phyloP scores from a whole-genome alignment of 2,113 vertebrate genomes.

The Thamnophis sirtalis region DNA sequence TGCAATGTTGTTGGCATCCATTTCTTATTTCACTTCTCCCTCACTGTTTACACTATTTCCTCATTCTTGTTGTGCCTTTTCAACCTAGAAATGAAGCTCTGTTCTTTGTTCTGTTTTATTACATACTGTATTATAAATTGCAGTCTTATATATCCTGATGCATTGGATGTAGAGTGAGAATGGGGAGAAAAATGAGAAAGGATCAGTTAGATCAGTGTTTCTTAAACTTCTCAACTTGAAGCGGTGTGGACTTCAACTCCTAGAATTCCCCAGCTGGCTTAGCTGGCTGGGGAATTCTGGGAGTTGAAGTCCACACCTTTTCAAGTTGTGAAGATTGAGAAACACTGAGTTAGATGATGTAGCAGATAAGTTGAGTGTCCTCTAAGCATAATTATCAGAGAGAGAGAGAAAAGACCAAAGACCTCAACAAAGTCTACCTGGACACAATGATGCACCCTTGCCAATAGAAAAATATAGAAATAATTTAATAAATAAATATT shows the following conservation, averaged over 20 bases:
- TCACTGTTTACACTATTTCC: background rate
- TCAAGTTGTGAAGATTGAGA: too few relatives aligned
- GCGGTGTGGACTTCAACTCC: too few relatives aligned
- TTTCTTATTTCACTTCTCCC: background rate
- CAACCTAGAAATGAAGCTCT: background rate
- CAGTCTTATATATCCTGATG: background rate
- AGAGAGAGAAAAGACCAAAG: background rate
- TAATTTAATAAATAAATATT: background rate
- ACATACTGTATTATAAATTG: background rate
- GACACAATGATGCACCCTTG: background rate
- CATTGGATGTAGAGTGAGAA: background rate
- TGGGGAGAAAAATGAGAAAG: background rate
- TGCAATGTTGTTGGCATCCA: too few relatives aligned
- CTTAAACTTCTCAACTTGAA: too few relatives aligned
- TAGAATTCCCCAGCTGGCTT: too few relatives aligned
- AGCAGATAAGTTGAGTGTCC: background rate
- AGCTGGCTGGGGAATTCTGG: too few relatives aligned
- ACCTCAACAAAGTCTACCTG: background rate
- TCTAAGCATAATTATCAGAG: background rate
- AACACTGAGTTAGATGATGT: background rate
- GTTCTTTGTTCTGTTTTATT: background rate
- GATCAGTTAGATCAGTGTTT: background rate
- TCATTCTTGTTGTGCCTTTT: background rate
- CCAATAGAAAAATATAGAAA: background rate
- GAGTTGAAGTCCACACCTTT: too few relatives aligned